These are phyloP conservation scores for Lithodes maja DNA, from an alignment of 2,888 invertebrate genomes.

Conservation along the genomic window DNA sequence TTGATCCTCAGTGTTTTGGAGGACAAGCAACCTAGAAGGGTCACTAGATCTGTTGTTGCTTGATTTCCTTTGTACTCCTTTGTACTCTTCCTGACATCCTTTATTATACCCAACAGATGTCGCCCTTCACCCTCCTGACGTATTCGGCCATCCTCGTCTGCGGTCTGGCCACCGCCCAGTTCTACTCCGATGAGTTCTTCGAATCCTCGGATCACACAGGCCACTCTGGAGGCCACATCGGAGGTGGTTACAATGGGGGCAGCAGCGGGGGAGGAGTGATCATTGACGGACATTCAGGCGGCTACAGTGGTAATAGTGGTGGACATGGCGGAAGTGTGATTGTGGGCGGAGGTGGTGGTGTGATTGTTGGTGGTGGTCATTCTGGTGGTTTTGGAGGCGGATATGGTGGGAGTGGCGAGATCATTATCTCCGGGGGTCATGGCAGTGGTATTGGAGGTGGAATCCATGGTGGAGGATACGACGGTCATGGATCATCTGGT, in stretches of 20 bases:
- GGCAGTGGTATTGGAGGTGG: background rate
- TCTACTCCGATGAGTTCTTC: background rate
- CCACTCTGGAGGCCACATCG: background rate
- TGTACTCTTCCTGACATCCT: background rate
- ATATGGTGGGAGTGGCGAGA: background rate
- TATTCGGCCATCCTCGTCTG: background rate
- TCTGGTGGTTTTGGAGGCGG: background rate
- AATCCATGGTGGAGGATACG: background rate
- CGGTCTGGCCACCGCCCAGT: background rate
- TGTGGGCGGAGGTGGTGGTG: background rate
- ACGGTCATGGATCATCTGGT: background rate
- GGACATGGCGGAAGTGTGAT: background rate
- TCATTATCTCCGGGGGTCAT: background rate
- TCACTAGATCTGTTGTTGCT: too few relatives aligned
- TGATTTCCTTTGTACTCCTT: too few relatives aligned
- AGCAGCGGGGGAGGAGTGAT: background rate
- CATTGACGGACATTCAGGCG: background rate
- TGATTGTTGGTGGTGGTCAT: background rate
- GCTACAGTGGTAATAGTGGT: slow-evolving; percentile 5
- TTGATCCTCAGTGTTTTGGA: too few relatives aligned
- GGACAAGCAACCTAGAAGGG: too few relatives aligned
- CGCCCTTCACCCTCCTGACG: background rate
- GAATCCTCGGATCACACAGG: background rate
- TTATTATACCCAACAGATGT: background rate
- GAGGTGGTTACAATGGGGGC: background rate